Conservation (phyloP, 2,888 invertebrate genomes). For the Harpagoxenus sublaevis region DNA sequence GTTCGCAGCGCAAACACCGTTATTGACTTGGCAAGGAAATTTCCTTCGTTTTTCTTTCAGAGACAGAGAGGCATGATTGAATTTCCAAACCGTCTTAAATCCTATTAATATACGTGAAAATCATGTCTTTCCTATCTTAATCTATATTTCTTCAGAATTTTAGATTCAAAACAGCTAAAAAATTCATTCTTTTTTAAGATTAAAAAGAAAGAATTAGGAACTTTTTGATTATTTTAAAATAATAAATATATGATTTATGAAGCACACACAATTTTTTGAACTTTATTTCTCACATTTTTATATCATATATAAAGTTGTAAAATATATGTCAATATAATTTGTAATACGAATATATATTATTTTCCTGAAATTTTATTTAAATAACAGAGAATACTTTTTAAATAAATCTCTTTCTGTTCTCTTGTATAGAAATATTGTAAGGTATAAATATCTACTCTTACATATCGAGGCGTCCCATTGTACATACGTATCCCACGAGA, state of each 20-base stretch:
- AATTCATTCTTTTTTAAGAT: neutral
- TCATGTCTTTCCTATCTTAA: neutral
- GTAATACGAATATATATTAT: neutral
- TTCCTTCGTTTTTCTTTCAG: neutral
- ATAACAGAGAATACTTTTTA: neutral
- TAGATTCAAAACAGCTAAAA: neutral
- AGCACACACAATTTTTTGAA: neutral
- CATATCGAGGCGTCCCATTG: neutral
- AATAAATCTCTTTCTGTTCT: constrained; percentile 4
- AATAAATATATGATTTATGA: neutral
- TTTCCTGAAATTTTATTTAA: neutral
- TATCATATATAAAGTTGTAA: neutral
- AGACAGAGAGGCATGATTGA: neutral
- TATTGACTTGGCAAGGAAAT: constrained; percentile 8
- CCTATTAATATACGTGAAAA: neutral
- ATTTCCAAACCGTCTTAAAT: neutral
- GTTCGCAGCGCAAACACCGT: constrained; percentile 7
- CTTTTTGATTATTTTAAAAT: neutral
- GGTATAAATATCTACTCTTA: constrained; percentile 3
- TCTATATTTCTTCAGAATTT: neutral
- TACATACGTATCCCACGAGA: constrained; percentile 26
- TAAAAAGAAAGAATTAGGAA: neutral
- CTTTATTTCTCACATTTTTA: neutral
- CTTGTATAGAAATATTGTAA: neutral
- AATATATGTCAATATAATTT: neutral